Percentiles rank a stretch among this genome's conserved stretches.
These are phyloP conservation scores for Noctua janthina DNA, from an alignment of 2,888 invertebrate genomes.

Conservation along the genomic window DNA sequence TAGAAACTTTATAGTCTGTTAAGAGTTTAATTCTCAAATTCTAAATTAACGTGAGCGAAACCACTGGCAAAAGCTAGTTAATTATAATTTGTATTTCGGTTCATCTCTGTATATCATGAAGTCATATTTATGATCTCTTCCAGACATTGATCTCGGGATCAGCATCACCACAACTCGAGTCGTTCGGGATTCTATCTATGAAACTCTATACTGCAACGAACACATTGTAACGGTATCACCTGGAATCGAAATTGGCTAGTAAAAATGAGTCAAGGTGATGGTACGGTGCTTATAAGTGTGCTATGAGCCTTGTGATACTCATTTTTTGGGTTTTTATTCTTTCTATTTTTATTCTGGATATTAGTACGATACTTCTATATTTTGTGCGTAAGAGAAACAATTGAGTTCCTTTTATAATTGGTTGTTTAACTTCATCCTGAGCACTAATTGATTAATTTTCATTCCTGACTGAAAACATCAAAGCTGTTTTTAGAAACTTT, in stretches of 20 bases:
- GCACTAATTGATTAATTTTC: constrained; percentile 19
- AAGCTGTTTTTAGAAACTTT: constrained; percentile 32
- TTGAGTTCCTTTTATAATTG: neutral
- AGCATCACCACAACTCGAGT: neutral
- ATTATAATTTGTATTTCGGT: no score
- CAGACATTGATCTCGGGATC: neutral
- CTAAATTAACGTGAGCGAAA: no score
- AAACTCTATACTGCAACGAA: neutral
- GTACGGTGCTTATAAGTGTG: neutral
- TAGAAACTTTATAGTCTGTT: no score
- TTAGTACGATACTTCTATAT: neutral
- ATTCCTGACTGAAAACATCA: constrained; percentile 16
- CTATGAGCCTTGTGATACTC: neutral
- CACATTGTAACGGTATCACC: neutral
- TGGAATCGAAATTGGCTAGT: neutral
- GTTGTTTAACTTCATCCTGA: neutral
- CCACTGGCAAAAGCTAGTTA: no score
- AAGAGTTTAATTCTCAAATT: no score
- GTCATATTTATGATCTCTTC: neutral
- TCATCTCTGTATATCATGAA: no score
- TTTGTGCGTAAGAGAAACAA: neutral
- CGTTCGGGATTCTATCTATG: neutral
- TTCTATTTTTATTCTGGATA: no score
- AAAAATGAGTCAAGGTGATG: neutral
- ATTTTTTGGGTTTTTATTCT: neutral